Base-by-base conservation (phyloP, 2,113 vertebrate genomes). In the Syngnathus floridae region DNA sequence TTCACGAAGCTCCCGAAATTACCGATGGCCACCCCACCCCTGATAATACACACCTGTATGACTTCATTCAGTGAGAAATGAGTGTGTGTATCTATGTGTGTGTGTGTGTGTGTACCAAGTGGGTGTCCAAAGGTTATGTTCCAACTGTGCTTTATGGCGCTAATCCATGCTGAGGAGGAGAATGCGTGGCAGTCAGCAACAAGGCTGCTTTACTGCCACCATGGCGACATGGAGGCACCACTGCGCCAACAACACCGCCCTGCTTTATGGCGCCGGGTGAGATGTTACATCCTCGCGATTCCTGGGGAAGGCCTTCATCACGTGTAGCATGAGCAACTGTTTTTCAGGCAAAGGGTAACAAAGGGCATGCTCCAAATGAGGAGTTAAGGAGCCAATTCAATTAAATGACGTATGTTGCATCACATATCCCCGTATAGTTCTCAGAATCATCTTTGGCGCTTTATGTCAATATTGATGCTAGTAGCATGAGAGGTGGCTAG, bases 111-210 rank as follows among this genome's bases (percentile, higher is more conserved):
- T n/a, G 59, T 62, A 77, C 79, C 21, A 38, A 46, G 62, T 67
- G 61, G 45, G 71, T 66, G 90, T 83, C 77, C 89, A 91, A 92
- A 92, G 91, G 89, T 91, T 88, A 74, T 1, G 66, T 88, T 91
- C 84, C 90, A 91, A 78, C 87, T 87, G 78, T 21, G 35, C 86
- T 92, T 91, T 91, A 92, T 91, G 84, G 74, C 77, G 43, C 54
- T 71, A 21, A 63, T 66, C 62, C 60, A 1, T 56, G 22, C 21
- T 1, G 36, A 13, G 2, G 64, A 65, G 51, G 56, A 66, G 73
- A 78, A 81, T 64, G 68, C 67, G 12, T 58, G 4, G 46, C 64
- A 37, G 76, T 88, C 88, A 87, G 83, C 84, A 84, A 63, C 70
- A 60, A 64, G 62, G 63, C 70, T 48, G 60, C 75, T 89, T 91